These are phyloP conservation scores for Fringilla coelebs DNA, from an alignment of 2,797 vertebrate species.

Conservation along the genomic window DNA sequence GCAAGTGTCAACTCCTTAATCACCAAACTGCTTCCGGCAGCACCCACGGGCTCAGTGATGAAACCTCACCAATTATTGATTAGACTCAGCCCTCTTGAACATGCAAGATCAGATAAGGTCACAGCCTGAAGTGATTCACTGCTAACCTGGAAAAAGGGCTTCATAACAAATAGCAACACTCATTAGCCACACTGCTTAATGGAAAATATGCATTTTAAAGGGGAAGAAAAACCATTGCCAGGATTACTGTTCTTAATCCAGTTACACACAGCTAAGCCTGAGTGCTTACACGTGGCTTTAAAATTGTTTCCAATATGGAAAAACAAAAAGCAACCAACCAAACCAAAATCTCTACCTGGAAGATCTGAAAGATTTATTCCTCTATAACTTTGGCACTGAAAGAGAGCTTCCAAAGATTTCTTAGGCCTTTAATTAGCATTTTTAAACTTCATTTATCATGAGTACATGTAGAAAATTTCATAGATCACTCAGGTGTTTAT, in stretches of 20 bases:
- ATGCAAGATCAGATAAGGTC: constrained; percentile 60
- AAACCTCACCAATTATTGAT: constrained; percentile 56
- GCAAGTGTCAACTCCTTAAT: constrained; percentile 27
- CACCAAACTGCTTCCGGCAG: constrained; percentile 55
- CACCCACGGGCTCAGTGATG: constrained; percentile 11
- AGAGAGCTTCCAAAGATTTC: neutral
- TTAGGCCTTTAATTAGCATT: neutral
- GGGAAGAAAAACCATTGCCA: neutral
- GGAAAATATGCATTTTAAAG: constrained; percentile 48
- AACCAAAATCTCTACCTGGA: neutral
- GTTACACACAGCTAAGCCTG: neutral
- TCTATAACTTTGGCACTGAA: neutral
- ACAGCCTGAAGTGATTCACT: constrained; percentile 55
- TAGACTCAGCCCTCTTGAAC: constrained; percentile 10
- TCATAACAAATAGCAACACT: neutral
- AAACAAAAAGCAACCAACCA: neutral
- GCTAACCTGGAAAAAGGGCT: neutral
- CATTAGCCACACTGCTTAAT: neutral
- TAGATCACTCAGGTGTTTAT: neutral
- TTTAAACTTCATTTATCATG: neutral
- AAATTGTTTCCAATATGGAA: neutral
- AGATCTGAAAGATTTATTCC: neutral
- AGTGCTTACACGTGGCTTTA: neutral
- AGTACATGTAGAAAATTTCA: neutral
- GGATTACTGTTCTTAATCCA: constrained; percentile 18